These are phyloP conservation scores for Pollenia amentaria DNA, from an alignment of 2,888 invertebrate species.

Conservation along the genomic window DNA sequence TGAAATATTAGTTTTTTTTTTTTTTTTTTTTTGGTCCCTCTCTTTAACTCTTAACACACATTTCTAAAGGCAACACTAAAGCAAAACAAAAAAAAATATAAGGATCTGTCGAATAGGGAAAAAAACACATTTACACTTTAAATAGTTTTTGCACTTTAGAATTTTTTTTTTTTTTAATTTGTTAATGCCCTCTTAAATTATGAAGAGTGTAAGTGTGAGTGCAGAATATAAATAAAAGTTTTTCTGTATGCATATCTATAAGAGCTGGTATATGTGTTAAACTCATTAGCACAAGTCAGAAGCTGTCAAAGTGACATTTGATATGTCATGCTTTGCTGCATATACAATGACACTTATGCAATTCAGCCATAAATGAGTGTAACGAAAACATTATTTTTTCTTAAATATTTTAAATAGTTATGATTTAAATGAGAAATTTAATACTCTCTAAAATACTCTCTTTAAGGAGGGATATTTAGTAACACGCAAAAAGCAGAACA, in stretches of 20 bases:
- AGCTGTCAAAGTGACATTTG: slow-evolving; percentile 71
- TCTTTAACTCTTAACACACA: slow-evolving; percentile 56
- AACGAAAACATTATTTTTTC: slow-evolving; percentile 14
- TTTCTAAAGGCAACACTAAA: slow-evolving; percentile 2
- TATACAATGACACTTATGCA: slow-evolving; percentile 69
- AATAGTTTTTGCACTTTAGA: slow-evolving; percentile 65
- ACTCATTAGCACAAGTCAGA: slow-evolving; percentile 73
- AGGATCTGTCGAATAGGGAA: slow-evolving; percentile 12
- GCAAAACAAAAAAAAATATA: background rate
- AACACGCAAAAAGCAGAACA: background rate
- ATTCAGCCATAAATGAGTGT: slow-evolving; percentile 48
- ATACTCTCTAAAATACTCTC: slow-evolving; percentile 51
- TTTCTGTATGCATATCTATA: background rate
- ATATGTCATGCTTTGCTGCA: slow-evolving; percentile 64
- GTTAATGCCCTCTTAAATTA: slow-evolving; percentile 50
- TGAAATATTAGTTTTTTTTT: slow-evolving; percentile 26
- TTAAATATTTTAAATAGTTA: slow-evolving; percentile 30
- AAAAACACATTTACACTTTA: background rate
- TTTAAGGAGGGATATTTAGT: slow-evolving; percentile 8
- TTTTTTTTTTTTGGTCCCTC: background rate
- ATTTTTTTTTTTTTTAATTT: slow-evolving; percentile 10
- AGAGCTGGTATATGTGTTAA: slow-evolving; percentile 52
- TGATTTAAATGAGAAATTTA: slow-evolving; percentile 61
- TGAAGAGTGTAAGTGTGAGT: slow-evolving; percentile 35
- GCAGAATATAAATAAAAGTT: background rate